phyloP scores from a whole-genome alignment of 2,888 invertebrate genomes.

The Amphimallon solstitiale region DNA sequence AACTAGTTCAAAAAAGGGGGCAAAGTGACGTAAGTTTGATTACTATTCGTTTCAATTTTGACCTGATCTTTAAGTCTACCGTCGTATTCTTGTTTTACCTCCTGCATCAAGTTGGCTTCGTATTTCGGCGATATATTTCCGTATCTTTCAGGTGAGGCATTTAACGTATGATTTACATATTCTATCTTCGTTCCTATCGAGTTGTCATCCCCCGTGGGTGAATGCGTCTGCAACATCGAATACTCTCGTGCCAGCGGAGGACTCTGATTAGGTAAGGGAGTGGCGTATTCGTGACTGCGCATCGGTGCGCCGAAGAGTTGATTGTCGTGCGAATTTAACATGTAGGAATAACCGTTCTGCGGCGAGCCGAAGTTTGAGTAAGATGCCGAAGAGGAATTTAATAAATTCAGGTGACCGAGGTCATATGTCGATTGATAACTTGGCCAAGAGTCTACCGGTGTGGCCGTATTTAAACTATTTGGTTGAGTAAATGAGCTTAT shows the following conservation, averaged over 20 bases:
- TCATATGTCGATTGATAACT: constrained; percentile 81
- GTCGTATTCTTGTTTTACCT: constrained; percentile 65
- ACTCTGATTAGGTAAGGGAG: constrained; percentile 68
- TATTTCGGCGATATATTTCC: constrained; percentile 71
- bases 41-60: constrained; percentile 59
- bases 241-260: constrained; percentile 73
- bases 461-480: constrained; percentile 58
- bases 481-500: constrained; percentile 67
- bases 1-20: constrained; percentile 81
- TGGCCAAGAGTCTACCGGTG: constrained; percentile 81
- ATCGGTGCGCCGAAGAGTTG: constrained; percentile 74
- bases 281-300: constrained; percentile 73
- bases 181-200: constrained; percentile 62
- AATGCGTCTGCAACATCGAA: constrained; percentile 73
- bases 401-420: constrained; percentile 76
- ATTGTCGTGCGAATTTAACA: constrained; percentile 76
- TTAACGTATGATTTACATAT: constrained; percentile 62
- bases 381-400: constrained; percentile 72
- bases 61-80: constrained; percentile 58
- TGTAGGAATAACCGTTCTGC: constrained; percentile 70
- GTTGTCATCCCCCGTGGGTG: constrained; percentile 64
- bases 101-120: constrained; percentile 66
- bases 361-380: constrained; percentile 73
- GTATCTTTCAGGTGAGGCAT: constrained; percentile 68
- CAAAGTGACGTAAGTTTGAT: constrained; percentile 74